phyloP scores from a whole-genome alignment of 2,113 vertebrate genomes.

The Cygnus atratus region DNA sequence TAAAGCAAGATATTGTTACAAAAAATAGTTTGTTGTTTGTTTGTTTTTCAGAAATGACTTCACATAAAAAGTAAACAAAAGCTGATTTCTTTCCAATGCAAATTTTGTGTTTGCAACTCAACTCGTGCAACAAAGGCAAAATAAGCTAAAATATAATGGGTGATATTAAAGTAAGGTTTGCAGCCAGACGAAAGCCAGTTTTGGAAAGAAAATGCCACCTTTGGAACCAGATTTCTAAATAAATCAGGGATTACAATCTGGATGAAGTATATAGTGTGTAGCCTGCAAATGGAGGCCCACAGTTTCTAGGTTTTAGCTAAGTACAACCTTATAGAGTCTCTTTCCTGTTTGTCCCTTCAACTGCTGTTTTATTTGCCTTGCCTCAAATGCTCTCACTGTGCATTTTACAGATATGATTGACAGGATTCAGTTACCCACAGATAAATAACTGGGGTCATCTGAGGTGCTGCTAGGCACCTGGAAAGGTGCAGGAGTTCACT shows the following conservation, averaged over 20 bases:
- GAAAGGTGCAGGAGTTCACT: accelerated
- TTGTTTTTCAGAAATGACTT: background rate
- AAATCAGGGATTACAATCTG: background rate
- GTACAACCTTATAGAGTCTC: background rate
- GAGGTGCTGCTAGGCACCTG: background rate
- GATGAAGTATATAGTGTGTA: accelerated
- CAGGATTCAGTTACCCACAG: background rate
- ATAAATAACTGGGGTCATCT: too few relatives aligned
- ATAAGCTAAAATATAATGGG: background rate
- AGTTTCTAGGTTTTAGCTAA: background rate
- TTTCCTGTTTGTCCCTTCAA: background rate
- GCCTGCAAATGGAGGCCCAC: background rate
- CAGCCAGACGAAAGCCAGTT: background rate
- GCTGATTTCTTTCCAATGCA: background rate
- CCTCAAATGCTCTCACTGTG: background rate
- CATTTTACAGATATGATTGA: background rate
- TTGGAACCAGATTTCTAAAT: background rate
- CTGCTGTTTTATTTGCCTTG: background rate
- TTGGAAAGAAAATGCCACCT: background rate
- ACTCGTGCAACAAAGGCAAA: background rate
- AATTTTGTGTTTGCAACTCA: background rate
- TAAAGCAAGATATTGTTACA: background rate
- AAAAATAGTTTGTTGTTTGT: background rate
- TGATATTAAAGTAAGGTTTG: background rate
- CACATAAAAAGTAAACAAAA: background rate